Percentiles rank a stretch among this genome's conserved stretches.
Conservation (phyloP, 2,888 invertebrate species). For the Himalopsyche tibetana region DNA sequence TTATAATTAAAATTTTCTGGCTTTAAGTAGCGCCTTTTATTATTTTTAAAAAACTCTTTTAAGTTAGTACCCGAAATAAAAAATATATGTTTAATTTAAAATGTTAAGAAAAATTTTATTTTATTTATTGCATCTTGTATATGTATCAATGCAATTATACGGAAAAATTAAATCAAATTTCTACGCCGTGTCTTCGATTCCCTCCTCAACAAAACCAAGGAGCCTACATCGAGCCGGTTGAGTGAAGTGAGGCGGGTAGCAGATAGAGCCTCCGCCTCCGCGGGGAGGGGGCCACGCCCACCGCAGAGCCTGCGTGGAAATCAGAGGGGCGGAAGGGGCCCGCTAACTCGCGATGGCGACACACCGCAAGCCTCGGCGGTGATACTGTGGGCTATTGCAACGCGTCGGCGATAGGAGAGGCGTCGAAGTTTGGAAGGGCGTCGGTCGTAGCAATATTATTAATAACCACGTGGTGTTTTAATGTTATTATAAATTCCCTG, state of each 20-base stretch:
- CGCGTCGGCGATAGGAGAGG: not conserved
- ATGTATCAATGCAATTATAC: too few relatives aligned
- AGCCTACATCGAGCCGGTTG: slow-evolving; percentile 15
- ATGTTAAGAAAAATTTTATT: too few relatives aligned
- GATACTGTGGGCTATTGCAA: not conserved
- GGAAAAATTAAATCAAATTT: too few relatives aligned
- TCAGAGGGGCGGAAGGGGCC: slow-evolving; percentile 26
- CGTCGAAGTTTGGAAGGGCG: slow-evolving; percentile 15
- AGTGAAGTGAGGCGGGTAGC: slow-evolving; percentile 45
- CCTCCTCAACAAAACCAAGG: slow-evolving; percentile 16
- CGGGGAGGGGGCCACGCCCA: slow-evolving; percentile 54
- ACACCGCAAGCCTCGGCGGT: not conserved
- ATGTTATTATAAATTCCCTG: not conserved
- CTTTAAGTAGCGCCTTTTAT: too few relatives aligned
- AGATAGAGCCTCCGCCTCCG: slow-evolving; percentile 45
- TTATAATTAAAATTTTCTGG: too few relatives aligned
- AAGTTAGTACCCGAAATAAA: too few relatives aligned
- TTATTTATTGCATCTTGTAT: too few relatives aligned
- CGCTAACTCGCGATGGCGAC: slow-evolving; percentile 30
- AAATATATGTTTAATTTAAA: too few relatives aligned
- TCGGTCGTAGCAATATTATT: slow-evolving; percentile 15
- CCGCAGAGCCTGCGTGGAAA: slow-evolving; percentile 47
- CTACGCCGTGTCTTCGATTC: slow-evolving; percentile 4
- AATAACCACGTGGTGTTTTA: not conserved
- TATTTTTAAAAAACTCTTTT: too few relatives aligned